Evolutionary conservation across 2,113 vertebrate genomes (phyloP), one percentile per base, ranked within the genome.

Genomic region (Clupea harengus): DNA sequence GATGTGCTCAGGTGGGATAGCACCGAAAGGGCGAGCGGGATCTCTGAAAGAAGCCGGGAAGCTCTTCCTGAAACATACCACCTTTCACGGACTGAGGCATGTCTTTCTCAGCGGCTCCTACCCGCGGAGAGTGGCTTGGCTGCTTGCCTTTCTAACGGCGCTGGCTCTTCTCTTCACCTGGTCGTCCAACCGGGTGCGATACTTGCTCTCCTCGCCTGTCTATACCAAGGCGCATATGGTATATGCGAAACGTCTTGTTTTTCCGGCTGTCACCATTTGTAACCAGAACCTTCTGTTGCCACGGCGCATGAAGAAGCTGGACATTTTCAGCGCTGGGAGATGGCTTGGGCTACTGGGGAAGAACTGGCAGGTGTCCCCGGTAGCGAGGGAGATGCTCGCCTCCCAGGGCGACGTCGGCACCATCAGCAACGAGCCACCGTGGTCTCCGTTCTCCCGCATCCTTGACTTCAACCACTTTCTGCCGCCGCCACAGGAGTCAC

Each of bases 391-490:
- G 45, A 93, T 94, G 82, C 91, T 96, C 20, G 46, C 89, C 6
- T 82, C 91, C 5, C 86, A 87, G 52, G 89, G 50, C 0, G 89
- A 89, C 0, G 88, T 86, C 5, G 85, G 80, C 6, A 89, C 28
- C 25, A 67, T 82, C 6, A 87, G 64, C 4, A 88, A 52, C 50
- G 94, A 95, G 81, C 86, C 93, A 0, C 91, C 94, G 5, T 96
- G 95, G 95, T 89, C 93, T 3, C 94, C 95, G 2, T 91, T 96
- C 2, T 94, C 95, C 8, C 94, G 94, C 82, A 95, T 96, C 32
- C 82, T 96, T 89, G 95, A 96, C 92, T 96, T 96, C 85, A 94
- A 95, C 82, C 95, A 95, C 93, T 96, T 96, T 88, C 93, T 96
- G 1, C 96, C 96, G 1, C 95, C 96, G 83, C 93, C 94, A 4